Base-by-base conservation (phyloP, 2,888 invertebrate species). In the Troglohyphantes excavatus region DNA sequence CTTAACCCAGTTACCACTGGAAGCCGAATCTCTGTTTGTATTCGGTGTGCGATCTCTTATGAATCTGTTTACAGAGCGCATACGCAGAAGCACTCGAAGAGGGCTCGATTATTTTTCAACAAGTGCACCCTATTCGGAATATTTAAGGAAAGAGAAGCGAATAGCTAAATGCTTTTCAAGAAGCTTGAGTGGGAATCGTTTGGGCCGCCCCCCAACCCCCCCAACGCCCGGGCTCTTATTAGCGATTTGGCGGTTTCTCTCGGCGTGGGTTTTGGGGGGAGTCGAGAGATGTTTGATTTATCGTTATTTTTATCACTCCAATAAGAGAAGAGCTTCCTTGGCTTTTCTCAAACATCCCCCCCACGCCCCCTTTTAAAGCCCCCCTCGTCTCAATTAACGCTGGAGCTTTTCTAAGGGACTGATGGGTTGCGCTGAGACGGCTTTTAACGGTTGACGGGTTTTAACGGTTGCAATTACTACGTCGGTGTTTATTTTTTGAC, bases 51-150 rank as follows among this genome's bases (percentile, higher is more conserved):
- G 84, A 90, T 90, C 90, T 90, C 90, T 78, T 84, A 90, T 90
- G 84, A 84, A 84, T 90, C 84, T 90, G 84, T 90, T 90, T 84
- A 90, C 89, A 33, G 29, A 90, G 83, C 68, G 75, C 81, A 67
- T 23, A 70, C 76, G 76, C n/a, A n/a, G n/a, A n/a, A n/a, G n/a
- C 83, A 89, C 61, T 70, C 78, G 46, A 90, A 90, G 84, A 72
- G 78, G 53, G 65, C 90, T 90, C 90, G 90, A 90, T 90, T 90
- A 90, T 90, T 90, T 90, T 90, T 61, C 84, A 90, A 90, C 88
- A 89, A 89, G 88, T 82, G 82, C 82, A 61, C 33, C 59, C 72
- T 59, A 82, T 82, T 88, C 29, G 75, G 88, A 89, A 89, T 89
- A 89, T 89, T 82, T 89, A 89, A 89, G 82, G 68, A 82, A 85